phyloP scores from a whole-genome alignment of 2,113 vertebrate species.

The Pelvicachromis taeniatus region DNA sequence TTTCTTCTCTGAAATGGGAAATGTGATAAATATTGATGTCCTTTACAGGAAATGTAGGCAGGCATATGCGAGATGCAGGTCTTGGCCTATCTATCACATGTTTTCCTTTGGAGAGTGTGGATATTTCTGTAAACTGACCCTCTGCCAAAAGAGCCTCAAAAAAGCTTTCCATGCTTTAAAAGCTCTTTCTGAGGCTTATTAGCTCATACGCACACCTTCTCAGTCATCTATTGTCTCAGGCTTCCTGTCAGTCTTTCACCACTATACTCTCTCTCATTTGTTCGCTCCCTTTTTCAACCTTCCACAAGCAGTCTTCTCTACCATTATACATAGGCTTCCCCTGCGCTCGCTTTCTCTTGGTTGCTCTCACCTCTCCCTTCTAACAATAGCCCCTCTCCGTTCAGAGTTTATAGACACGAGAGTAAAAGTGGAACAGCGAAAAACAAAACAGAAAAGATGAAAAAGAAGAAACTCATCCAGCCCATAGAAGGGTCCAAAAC shows the following conservation, averaged over 20 bases:
- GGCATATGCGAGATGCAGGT: conserved; percentile 21
- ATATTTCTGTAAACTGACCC: conserved; percentile 34
- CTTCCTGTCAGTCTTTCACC: conserved; percentile 23
- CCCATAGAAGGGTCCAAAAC: conserved; percentile 19
- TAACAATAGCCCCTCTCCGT: conserved; percentile 6
- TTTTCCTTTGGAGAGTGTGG: conserved; percentile 5
- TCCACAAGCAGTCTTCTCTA: not conserved
- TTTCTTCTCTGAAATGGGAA: conserved; percentile 64
- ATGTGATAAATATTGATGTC: conserved; percentile 79
- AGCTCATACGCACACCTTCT: not conserved
- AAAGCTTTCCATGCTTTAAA: conserved; percentile 29
- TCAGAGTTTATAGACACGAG: conserved; percentile 27
- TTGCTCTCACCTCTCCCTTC: not conserved
- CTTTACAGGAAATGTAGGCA: conserved; percentile 54
- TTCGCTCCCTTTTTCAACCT: not conserved
- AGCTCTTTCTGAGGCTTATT: conserved; percentile 40
- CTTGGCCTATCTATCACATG: conserved; percentile 15
- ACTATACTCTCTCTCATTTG: not conserved
- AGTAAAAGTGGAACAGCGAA: conserved; percentile 43
- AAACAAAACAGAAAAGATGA: conserved; percentile 52
- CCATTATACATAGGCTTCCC: not conserved
- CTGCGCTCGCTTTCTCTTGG: not conserved
- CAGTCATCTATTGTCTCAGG: not conserved
- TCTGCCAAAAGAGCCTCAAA: conserved; percentile 7
- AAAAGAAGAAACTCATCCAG: conserved; percentile 11